These are phyloP conservation scores for Columba guinea DNA, from an alignment of 2,797 vertebrate genomes.

Conservation along the genomic window DNA sequence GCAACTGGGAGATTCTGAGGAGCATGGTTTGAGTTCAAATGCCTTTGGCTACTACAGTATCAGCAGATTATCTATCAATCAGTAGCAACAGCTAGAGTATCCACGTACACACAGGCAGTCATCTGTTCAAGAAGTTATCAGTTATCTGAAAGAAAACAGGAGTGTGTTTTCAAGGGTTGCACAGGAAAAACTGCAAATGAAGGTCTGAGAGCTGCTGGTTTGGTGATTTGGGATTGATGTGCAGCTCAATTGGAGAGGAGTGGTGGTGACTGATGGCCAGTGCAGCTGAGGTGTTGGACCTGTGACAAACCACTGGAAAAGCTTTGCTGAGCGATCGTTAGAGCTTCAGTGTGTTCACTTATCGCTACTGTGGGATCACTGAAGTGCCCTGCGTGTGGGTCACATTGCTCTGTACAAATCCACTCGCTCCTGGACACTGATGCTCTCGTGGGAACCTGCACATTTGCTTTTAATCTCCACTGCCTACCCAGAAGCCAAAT, in stretches of 20 bases:
- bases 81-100: not conserved
- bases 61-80: not conserved
- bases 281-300: not conserved
- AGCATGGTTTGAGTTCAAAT: not conserved
- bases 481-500: not conserved
- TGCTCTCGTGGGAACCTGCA: not conserved
- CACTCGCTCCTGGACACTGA: rapidly evolving
- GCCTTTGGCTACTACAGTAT: not conserved
- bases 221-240: not conserved
- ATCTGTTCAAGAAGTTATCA: not conserved
- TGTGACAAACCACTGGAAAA: rapidly evolving
- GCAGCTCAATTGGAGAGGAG: not conserved
- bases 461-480: not conserved
- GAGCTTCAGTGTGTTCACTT: rapidly evolving
- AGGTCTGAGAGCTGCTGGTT: not conserved
- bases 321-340: rapidly evolving
- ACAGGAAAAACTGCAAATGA: not conserved
- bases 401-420: rapidly evolving
- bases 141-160: not conserved
- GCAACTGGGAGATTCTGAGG: not conserved
- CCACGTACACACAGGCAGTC: not conserved
- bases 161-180: not conserved
- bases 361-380: rapidly evolving
- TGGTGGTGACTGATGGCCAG: not conserved
- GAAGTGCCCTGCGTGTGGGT: not conserved